Percentiles rank a stretch among this genome's conserved stretches.
phyloP scores from a whole-genome alignment of 1,140 invertebrate species.

The Drosophila tristis region DNA sequence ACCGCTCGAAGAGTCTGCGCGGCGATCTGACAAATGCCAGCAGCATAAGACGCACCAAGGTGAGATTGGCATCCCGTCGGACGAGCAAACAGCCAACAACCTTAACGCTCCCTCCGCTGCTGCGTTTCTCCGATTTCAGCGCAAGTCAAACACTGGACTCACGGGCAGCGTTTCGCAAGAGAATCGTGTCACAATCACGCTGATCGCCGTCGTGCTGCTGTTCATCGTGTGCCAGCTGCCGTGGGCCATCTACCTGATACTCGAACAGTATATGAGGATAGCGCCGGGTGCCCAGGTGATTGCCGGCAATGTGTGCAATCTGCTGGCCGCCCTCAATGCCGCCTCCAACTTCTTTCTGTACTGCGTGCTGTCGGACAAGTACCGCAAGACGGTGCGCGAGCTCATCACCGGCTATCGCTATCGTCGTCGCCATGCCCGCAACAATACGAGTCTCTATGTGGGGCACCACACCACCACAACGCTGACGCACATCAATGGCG shows the following conservation, averaged over 20 bases:
- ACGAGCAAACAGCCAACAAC: too few relatives aligned
- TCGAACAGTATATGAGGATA: conserved; percentile 55
- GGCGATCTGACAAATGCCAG: conserved; percentile 86
- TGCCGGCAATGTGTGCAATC: conserved; percentile 90
- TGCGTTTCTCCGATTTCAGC: conserved; percentile 13
- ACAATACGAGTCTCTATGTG: conserved; percentile 71
- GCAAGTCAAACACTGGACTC: conserved; percentile 58
- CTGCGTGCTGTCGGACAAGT: conserved; percentile 91
- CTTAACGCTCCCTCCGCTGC: too few relatives aligned
- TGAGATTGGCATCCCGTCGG: conserved; percentile 8
- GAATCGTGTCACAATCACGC: conserved; percentile 90
- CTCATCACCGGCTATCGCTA: conserved; percentile 86
- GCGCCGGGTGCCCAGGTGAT: conserved; percentile 61
- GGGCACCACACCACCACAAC: conserved; percentile 65
- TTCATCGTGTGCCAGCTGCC: conserved; percentile 91
- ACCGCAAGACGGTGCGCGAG: conserved; percentile 89
- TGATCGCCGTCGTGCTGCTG: conserved; percentile 90
- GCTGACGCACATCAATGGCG: conserved; percentile 55
- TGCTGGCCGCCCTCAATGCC: conserved; percentile 89
- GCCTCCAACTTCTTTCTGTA: conserved; percentile 91
- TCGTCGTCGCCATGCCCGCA: conserved; percentile 65
- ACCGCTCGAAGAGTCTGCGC: conserved; percentile 85
- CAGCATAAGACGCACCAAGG: conserved; percentile 74
- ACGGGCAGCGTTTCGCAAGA: conserved; percentile 85
- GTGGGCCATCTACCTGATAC: conserved; percentile 85